Conservation (phyloP, 2,113 vertebrate genomes). For the Dasyprocta punctata region DNA sequence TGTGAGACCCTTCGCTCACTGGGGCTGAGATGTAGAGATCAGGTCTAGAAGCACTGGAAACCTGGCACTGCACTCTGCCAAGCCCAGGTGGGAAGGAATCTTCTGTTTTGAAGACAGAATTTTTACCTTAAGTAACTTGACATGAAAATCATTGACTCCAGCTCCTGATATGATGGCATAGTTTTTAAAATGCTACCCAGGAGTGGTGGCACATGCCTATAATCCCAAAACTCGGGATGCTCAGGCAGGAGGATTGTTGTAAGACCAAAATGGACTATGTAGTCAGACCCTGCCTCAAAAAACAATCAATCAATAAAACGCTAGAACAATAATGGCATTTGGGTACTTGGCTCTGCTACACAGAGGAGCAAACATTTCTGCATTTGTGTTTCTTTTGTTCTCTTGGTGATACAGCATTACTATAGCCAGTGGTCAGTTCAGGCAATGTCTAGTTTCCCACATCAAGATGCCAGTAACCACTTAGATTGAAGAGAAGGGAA, state of each 20-base stretch:
- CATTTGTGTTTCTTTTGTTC: not conserved
- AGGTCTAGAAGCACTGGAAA: not conserved
- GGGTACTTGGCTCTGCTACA: not conserved
- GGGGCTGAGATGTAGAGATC: not conserved
- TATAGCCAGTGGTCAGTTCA: not conserved
- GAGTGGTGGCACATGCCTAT: not conserved
- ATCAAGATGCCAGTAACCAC: not conserved
- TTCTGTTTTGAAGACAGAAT: not conserved
- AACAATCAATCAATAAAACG: not conserved
- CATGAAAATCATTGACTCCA: constrained; percentile 11
- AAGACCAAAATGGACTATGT: not conserved
- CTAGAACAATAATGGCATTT: not conserved
- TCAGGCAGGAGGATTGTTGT: not conserved
- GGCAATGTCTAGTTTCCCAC: not conserved
- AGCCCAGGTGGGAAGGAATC: not conserved
- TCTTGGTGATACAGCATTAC: not conserved
- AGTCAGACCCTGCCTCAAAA: not conserved
- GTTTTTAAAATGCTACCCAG: not conserved
- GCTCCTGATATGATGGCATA: not conserved
- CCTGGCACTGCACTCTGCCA: not conserved
- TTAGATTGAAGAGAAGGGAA: constrained; percentile 14
- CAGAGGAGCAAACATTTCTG: not conserved
- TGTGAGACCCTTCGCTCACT: not conserved
- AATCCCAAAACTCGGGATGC: not conserved
- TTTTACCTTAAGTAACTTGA: constrained; percentile 42